Conservation (phyloP, 2,113 vertebrate genomes). For the Mastomys coucha region DNA sequence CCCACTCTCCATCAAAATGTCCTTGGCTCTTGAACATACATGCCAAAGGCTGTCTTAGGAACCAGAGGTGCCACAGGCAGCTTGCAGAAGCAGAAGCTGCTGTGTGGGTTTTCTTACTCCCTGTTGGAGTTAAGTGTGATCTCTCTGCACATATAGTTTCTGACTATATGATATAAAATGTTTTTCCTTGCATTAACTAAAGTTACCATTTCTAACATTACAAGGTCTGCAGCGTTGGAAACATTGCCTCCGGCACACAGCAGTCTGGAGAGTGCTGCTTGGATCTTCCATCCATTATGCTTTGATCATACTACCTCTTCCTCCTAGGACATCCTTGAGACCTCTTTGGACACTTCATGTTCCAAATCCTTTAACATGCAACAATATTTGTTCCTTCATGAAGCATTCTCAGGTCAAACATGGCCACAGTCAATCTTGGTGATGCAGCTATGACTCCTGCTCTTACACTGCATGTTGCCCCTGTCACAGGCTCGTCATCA, state of each 20-base stretch:
- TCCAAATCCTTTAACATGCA: neutral
- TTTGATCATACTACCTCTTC: neutral
- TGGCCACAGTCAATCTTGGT: neutral
- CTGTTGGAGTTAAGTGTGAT: neutral
- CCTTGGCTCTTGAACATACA: neutral
- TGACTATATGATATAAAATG: neutral
- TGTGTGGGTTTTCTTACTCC: neutral
- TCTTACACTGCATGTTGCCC: accelerated
- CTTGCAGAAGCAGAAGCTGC: accelerated
- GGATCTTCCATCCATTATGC: neutral
- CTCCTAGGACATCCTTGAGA: no score
- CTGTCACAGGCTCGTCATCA: neutral
- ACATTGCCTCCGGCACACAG: neutral
- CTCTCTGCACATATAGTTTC: neutral
- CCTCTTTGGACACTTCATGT: neutral
- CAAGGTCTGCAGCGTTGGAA: neutral
- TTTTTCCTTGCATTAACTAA: neutral
- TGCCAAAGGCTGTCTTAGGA: neutral
- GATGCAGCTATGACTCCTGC: neutral
- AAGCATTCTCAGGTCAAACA: neutral
- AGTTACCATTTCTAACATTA: neutral
- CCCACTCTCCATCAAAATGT: neutral
- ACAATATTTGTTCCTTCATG: neutral
- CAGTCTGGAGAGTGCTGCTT: neutral
- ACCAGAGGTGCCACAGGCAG: neutral